phyloP scores from a whole-genome alignment of 2,113 vertebrate species.

The Trichomycterus rosablanca region DNA sequence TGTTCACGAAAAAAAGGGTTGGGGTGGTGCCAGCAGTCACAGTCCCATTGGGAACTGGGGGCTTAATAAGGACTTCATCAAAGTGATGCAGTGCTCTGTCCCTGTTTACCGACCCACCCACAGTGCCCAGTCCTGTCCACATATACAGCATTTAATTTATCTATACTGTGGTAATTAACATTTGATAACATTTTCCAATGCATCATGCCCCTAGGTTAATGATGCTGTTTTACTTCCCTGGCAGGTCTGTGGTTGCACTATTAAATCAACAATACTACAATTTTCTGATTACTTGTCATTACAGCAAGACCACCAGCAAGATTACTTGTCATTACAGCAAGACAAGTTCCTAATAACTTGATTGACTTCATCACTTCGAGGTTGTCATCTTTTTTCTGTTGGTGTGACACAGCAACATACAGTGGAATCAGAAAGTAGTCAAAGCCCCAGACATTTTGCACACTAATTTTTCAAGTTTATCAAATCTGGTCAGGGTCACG shows the following conservation, averaged over 20 bases:
- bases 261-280: too few species aligned
- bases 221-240: slow-evolving; percentile 39
- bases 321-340: slow-evolving; percentile 28
- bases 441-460: too few species aligned
- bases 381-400: too few species aligned
- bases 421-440: too few species aligned
- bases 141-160: slow-evolving; percentile 38
- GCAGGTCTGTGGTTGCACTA: slow-evolving; percentile 43
- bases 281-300: too few species aligned
- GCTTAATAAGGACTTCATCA: slow-evolving; percentile 45
- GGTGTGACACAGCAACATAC: too few species aligned
- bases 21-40: slow-evolving; percentile 12
- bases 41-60: slow-evolving; percentile 27
- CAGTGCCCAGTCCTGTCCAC: neutral
- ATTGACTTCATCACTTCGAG: too few species aligned
- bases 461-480: too few species aligned
- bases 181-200: slow-evolving; percentile 49
- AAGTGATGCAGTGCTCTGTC: slow-evolving; percentile 15
- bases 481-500: too few species aligned
- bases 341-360: too few species aligned
- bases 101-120: neutral
- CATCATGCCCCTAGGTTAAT: slow-evolving; percentile 42
- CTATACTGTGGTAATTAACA: slow-evolving; percentile 43
- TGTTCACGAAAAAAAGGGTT: slow-evolving; percentile 32
- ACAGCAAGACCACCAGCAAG: too few species aligned